Evolutionary conservation across 2,888 invertebrate species (phyloP).

Genomic region (Dynastes tityus): DNA sequence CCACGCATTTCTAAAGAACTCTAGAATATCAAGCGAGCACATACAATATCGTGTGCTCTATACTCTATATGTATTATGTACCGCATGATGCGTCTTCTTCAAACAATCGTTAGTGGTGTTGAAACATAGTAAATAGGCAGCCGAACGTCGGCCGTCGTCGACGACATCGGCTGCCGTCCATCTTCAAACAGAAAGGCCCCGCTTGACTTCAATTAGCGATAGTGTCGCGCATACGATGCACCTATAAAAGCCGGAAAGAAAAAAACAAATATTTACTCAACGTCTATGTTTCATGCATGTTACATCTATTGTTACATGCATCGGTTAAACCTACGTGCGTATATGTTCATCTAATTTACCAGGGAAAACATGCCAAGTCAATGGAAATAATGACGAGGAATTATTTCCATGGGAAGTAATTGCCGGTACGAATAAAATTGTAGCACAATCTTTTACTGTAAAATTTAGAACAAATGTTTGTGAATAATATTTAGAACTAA

Average conservation of each 20-base stretch:
- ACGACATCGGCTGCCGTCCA: slow-evolving; percentile 42
- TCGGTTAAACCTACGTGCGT: neutral
- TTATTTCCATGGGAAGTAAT: neutral
- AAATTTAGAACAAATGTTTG: too few relatives aligned
- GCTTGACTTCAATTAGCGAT: slow-evolving; percentile 45
- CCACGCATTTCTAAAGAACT: neutral
- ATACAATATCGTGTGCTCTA: slow-evolving; percentile 12
- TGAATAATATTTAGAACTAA: too few relatives aligned
- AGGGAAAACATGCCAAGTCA: slow-evolving; percentile 12
- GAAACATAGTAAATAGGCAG: slow-evolving; percentile 45
- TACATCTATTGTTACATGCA: slow-evolving; percentile 26
- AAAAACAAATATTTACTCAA: slow-evolving; percentile 36
- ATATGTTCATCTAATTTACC: neutral
- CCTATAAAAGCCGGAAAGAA: slow-evolving; percentile 44
- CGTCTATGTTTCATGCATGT: slow-evolving; percentile 14
- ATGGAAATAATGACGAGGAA: neutral
- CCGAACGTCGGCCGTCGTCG: slow-evolving; percentile 23
- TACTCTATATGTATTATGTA: neutral
- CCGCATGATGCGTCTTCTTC: slow-evolving; percentile 33
- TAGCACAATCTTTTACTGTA: too few relatives aligned
- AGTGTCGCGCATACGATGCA: slow-evolving; percentile 38
- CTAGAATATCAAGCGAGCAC: neutral
- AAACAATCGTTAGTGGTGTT: slow-evolving; percentile 47
- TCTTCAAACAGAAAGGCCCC: slow-evolving; percentile 39
- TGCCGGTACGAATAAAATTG: too few relatives aligned